Evolutionary conservation across 2,797 vertebrate genomes (phyloP).

Genomic region (Tenualosa ilisha): DNA sequence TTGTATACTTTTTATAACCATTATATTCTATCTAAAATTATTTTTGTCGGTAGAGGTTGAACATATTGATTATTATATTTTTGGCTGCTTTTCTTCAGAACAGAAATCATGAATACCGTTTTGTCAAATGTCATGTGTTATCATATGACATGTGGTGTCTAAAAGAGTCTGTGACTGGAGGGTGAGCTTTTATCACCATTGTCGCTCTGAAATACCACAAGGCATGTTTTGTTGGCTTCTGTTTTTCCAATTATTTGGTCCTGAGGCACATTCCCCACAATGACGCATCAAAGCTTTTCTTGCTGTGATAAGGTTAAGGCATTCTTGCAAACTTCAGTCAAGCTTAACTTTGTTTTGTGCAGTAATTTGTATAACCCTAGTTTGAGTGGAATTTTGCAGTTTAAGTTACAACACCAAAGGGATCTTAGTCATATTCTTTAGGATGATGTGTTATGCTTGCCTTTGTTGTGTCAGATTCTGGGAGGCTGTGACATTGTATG

Average conservation of each 20-base stretch:
- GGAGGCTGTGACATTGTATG: background rate
- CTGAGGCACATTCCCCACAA: background rate
- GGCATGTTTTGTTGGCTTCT: background rate
- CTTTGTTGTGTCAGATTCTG: background rate
- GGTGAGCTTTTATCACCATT: background rate
- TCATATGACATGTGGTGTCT: background rate
- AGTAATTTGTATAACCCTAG: background rate
- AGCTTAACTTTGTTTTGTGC: background rate
- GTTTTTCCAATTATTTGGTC: background rate
- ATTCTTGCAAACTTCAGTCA: background rate
- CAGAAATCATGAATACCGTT: background rate
- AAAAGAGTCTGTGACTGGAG: background rate
- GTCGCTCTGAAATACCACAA: background rate
- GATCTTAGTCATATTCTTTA: background rate
- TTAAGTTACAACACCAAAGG: background rate
- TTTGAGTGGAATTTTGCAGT: background rate
- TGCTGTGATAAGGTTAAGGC: background rate
- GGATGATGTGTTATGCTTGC: background rate
- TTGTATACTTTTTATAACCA: slow-evolving; percentile 52
- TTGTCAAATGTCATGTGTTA: background rate
- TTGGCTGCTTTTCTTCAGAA: too few species aligned
- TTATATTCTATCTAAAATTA: slow-evolving; percentile 49
- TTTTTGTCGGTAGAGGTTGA: background rate
- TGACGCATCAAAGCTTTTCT: background rate
- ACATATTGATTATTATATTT: background rate